Conservation (phyloP, 2,888 invertebrate species). For the Zeuzera pyrina region DNA sequence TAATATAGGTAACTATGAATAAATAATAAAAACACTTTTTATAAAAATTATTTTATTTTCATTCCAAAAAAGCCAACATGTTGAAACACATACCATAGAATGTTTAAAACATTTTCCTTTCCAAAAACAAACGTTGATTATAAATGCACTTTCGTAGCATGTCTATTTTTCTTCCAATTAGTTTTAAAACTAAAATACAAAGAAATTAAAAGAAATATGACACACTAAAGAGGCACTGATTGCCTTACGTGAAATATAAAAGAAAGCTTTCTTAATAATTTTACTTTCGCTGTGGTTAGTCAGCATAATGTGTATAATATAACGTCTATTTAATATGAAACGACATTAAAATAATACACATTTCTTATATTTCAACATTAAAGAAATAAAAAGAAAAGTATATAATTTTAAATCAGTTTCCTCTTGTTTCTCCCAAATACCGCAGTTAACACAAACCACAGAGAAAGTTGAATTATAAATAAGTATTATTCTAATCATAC, state of each 20-base stretch:
- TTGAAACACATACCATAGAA: constrained; percentile 47
- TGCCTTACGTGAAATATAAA: constrained; percentile 37
- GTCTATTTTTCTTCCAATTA: constrained; percentile 47
- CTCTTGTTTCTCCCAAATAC: no score
- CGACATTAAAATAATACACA: no score
- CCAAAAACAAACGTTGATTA: constrained; percentile 32
- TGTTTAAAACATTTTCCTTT: constrained; percentile 21
- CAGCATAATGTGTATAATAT: constrained; percentile 7
- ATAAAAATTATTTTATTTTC: constrained; percentile 50
- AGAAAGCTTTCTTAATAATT: constrained; percentile 28
- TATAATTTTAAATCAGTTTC: no score
- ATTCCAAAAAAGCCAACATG: constrained; percentile 64
- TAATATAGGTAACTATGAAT: no score
- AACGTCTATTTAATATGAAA: no score
- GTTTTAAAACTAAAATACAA: constrained; percentile 35
- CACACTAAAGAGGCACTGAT: constrained; percentile 51
- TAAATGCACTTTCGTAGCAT: constrained; percentile 63
- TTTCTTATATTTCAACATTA: no score
- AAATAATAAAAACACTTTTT: constrained; percentile 14
- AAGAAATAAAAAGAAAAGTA: no score
- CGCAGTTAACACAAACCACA: no score
- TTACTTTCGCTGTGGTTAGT: constrained; percentile 41
- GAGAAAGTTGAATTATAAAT: constrained; percentile 36
- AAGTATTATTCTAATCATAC: no score
- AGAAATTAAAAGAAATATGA: constrained; percentile 62